These are phyloP conservation scores for Heterodera filipjevi DNA, from an alignment of 2,888 invertebrate species.

Conservation along the genomic window DNA sequence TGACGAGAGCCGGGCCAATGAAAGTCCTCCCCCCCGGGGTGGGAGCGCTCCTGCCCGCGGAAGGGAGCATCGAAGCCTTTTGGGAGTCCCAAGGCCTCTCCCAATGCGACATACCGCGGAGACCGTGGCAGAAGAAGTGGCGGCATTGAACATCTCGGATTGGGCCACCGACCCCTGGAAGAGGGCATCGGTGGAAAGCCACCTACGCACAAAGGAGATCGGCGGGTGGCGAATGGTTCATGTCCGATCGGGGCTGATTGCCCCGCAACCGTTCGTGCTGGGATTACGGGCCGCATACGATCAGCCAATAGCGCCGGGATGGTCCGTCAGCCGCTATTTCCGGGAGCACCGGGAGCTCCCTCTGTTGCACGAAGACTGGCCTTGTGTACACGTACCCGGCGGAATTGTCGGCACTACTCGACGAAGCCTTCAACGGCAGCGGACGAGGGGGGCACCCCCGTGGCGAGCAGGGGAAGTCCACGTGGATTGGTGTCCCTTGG, in stretches of 20 bases:
- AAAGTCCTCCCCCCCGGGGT: too few species aligned
- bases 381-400: background rate
- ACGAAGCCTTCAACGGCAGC: background rate
- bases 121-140: background rate
- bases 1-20: too few species aligned
- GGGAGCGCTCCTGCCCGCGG: too few species aligned
- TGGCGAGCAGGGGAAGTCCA: background rate
- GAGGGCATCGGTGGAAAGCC: background rate
- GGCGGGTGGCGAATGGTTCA: conserved; percentile 1
- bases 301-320: background rate
- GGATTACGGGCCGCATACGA: background rate
- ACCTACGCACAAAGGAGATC: background rate
- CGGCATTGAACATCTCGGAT: background rate
- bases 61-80: background rate
- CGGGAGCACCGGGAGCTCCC: background rate
- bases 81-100: conserved; percentile 4
- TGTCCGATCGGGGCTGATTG: background rate
- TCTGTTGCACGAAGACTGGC: background rate
- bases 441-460: background rate
- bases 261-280: background rate
- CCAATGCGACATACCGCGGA: background rate
- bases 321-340: background rate
- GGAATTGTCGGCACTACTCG: background rate
- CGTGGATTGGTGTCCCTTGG: background rate
- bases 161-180: background rate